phyloP scores from a whole-genome alignment of 2,888 invertebrate genomes.

The Psylliodes chrysocephalus region DNA sequence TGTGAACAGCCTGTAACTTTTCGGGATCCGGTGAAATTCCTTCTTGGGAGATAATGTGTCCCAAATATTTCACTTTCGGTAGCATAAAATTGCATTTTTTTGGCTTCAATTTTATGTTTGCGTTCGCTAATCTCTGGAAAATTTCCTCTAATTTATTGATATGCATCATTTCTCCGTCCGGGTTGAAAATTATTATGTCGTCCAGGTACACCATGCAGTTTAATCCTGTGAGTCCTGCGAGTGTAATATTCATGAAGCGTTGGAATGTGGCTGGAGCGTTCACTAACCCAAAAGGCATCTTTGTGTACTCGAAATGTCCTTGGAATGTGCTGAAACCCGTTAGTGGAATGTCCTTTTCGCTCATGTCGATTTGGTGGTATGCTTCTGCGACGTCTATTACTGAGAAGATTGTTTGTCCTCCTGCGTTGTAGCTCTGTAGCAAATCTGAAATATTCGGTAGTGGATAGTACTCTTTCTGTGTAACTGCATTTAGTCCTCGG shows the following conservation, averaged over 20 bases:
- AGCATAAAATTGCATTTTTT: slow-evolving; percentile 33
- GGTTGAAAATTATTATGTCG: slow-evolving; percentile 27
- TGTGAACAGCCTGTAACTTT: slow-evolving; percentile 17
- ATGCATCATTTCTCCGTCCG: slow-evolving; percentile 31
- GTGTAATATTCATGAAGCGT: slow-evolving; percentile 34
- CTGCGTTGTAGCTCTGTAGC: slow-evolving; percentile 27
- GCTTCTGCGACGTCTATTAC: slow-evolving; percentile 34
- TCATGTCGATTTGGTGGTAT: slow-evolving; percentile 33
- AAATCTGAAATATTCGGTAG: slow-evolving; percentile 24
- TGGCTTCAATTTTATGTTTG: slow-evolving; percentile 28
- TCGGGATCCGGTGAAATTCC: slow-evolving; percentile 28
- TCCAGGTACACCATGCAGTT: slow-evolving; percentile 33
- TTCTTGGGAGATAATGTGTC: slow-evolving; percentile 29
- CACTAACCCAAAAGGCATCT: slow-evolving; percentile 37
- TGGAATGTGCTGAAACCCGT: slow-evolving; percentile 34
- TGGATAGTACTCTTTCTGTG: slow-evolving; percentile 28
- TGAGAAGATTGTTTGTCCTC: slow-evolving; percentile 20
- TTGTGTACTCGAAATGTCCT: slow-evolving; percentile 37
- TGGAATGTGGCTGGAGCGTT: slow-evolving; percentile 34
- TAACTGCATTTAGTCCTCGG: slow-evolving; percentile 24
- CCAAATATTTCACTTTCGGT: slow-evolving; percentile 33
- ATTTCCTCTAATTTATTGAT: slow-evolving; percentile 29
- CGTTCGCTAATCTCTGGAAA: slow-evolving; percentile 22
- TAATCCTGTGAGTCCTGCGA: slow-evolving; percentile 28
- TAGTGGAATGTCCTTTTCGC: slow-evolving; percentile 23